A percentile compares a stretch with the other conserved stretches of the same genome.
Evolutionary conservation across 2,113 vertebrate genomes (phyloP).

Genomic region (Chloroceryle aenea): DNA sequence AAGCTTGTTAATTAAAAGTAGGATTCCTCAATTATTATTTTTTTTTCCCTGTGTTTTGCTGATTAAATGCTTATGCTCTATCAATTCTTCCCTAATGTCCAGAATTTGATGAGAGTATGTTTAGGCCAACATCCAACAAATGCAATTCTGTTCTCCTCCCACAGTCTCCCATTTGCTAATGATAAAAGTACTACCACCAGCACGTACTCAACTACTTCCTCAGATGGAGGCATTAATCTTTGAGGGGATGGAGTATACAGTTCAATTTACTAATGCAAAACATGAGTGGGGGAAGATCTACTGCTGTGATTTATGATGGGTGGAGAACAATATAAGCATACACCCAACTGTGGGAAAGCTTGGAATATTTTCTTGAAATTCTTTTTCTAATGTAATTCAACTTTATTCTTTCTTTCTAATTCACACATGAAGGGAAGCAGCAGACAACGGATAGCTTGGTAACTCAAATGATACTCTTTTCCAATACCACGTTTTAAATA

Average conservation of each 20-base stretch:
- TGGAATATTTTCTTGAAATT: neutral
- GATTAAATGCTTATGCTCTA: slow-evolving; percentile 12
- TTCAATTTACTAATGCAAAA: slow-evolving; percentile 57
- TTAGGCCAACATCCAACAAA: slow-evolving; percentile 30
- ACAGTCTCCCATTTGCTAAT: slow-evolving; percentile 28
- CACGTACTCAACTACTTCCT: neutral
- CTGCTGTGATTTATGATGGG: slow-evolving; percentile 13
- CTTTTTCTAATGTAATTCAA: neutral
- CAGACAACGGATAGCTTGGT: neutral
- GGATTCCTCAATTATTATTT: neutral
- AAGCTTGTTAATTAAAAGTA: slow-evolving; percentile 17
- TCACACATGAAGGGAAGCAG: neutral
- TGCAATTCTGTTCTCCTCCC: slow-evolving; percentile 36
- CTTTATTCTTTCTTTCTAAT: neutral
- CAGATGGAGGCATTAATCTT: slow-evolving; percentile 42
- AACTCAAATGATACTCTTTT: neutral
- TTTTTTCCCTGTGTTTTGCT: neutral
- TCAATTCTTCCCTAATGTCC: slow-evolving; percentile 32
- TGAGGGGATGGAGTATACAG: neutral
- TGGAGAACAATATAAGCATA: slow-evolving; percentile 2
- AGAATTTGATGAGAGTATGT: slow-evolving; percentile 3
- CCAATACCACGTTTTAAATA: slow-evolving; percentile 5
- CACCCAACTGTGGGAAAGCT: slow-evolving; percentile 14
- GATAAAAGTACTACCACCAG: neutral
- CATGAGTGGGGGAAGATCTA: neutral